Percentiles rank a stretch among this genome's conserved stretches.
phyloP scores from a whole-genome alignment of 2,113 vertebrate species.

The Acanthisitta chloris region DNA sequence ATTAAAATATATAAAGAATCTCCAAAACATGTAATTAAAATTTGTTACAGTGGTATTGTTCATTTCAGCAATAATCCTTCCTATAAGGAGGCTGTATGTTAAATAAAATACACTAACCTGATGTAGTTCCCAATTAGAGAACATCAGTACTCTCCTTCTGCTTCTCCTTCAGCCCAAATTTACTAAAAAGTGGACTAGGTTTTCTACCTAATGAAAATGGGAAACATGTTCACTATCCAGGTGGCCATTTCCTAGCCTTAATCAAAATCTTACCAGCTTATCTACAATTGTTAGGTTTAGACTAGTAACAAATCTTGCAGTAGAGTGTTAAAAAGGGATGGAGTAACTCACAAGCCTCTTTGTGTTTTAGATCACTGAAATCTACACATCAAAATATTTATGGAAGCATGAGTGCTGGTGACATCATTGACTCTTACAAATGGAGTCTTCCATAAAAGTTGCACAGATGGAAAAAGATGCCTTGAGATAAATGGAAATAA shows the following conservation, averaged over 20 bases:
- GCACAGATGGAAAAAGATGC: background rate
- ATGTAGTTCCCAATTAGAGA: background rate
- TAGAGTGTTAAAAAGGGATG: background rate
- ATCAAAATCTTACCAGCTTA: background rate
- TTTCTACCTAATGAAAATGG: background rate
- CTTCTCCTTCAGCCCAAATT: background rate
- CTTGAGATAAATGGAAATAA: conserved; percentile 10
- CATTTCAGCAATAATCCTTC: background rate
- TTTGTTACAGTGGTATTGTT: conserved; percentile 20
- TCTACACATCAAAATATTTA: background rate
- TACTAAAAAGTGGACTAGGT: background rate
- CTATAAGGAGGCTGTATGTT: background rate
- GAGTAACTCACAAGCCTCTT: conserved; percentile 1
- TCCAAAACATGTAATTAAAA: background rate
- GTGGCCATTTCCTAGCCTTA: background rate
- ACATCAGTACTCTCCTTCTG: background rate
- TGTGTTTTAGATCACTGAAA: background rate
- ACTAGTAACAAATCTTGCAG: background rate
- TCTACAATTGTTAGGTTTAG: background rate
- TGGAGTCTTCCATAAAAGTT: background rate
- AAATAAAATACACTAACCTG: background rate
- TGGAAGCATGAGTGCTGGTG: background rate
- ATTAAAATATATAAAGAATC: conserved; percentile 25
- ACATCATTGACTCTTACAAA: background rate
- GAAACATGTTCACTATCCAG: background rate